Percentiles rank a stretch among this genome's conserved stretches.
Evolutionary conservation across 2,888 invertebrate species (phyloP).

Genomic region (Dasypolia templi): DNA sequence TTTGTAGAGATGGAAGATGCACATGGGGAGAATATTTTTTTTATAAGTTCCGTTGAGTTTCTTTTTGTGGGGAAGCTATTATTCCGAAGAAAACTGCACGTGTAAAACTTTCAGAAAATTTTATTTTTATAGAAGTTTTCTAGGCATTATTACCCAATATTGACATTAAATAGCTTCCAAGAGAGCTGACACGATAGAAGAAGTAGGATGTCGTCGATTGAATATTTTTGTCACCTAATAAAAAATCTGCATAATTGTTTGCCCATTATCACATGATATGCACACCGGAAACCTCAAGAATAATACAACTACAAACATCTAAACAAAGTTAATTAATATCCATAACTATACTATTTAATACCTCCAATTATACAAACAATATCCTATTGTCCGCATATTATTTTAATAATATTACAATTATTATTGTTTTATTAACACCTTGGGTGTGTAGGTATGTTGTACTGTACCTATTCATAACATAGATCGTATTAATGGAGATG

Average conservation of each 20-base stretch:
- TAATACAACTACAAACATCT: background rate
- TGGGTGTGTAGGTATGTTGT: background rate
- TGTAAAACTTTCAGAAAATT: background rate
- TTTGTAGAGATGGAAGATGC: slow-evolving; percentile 14
- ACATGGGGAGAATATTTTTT: background rate
- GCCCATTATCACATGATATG: background rate
- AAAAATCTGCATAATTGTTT: background rate
- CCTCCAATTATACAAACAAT: slow-evolving; percentile 36
- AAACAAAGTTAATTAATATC: slow-evolving; percentile 8
- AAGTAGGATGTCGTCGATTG: background rate
- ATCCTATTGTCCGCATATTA: slow-evolving; percentile 43
- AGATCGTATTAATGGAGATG: background rate
- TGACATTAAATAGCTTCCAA: background rate
- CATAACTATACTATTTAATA: slow-evolving; percentile 30
- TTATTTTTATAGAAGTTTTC: background rate
- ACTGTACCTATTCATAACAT: background rate
- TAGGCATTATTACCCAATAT: background rate
- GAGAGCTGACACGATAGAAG: background rate
- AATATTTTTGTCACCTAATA: background rate
- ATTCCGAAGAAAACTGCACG: background rate
- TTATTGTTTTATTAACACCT: slow-evolving; percentile 57
- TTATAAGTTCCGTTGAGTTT: background rate
- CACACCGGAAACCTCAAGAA: slow-evolving; percentile 10
- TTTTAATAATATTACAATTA: slow-evolving; percentile 44
- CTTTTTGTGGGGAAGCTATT: background rate